phyloP scores from a whole-genome alignment of 2,888 invertebrate genomes.

The Shargacucullia verbasci region DNA sequence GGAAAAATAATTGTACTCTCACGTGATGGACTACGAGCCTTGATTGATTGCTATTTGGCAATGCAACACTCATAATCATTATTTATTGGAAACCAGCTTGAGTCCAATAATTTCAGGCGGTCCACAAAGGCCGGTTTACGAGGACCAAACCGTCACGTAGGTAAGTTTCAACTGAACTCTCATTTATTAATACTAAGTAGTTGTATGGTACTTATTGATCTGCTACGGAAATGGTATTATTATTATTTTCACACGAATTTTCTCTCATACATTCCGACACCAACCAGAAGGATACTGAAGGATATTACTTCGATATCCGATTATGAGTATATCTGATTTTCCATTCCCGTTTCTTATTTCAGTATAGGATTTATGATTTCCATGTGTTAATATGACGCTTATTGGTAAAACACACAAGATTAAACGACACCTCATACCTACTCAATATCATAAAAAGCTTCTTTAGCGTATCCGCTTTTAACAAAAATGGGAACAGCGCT shows the following conservation, averaged over 20 bases:
- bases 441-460: too few species aligned
- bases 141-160: too few species aligned
- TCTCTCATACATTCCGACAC: too few species aligned
- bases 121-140: too few species aligned
- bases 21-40: background rate
- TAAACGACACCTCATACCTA: background rate
- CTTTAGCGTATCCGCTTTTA: background rate
- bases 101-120: too few species aligned
- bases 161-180: too few species aligned
- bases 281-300: conserved; percentile 2
- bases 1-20: conserved; percentile 11
- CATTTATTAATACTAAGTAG: too few species aligned
- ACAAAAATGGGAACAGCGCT: background rate
- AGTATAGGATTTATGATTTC: conserved; percentile 12
- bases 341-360: conserved; percentile 3
- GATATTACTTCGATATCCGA: conserved; percentile 42
- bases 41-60: conserved; percentile 33
- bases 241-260: background rate
- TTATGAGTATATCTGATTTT: conserved; percentile 17
- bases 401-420: background rate
- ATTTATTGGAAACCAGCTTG: background rate
- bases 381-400: background rate
- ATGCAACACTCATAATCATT: conserved; percentile 11
- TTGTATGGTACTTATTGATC: too few species aligned
- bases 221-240: background rate